Base-by-base conservation (phyloP, 2,797 vertebrate species). In the Amniataba percoides region DNA sequence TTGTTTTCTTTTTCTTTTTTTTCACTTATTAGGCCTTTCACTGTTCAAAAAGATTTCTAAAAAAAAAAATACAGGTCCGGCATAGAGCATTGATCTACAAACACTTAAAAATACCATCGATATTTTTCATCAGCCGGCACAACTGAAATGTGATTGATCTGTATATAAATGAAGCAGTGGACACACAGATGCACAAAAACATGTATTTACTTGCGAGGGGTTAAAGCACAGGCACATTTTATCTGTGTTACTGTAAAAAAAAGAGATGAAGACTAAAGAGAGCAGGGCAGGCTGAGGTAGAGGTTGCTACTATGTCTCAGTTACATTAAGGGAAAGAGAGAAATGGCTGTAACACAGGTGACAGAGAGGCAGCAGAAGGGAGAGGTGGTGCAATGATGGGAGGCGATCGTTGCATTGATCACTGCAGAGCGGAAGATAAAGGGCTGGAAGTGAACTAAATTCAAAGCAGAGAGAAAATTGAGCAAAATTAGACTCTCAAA, bases 391-490 rank as follows among this genome's bases (percentile, higher is more conserved):
- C 2, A 39, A 25, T 5, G 27, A 64, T 39, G 60, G 1, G 5
- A 80, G 52, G n/a, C 12, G 8, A 18, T 55, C 4, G 8, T 4
- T 14, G 13, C 8, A 19, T n/a, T 18, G 39, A 36, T 36, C 34
- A 36, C 34, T 36, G 34, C 8, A 36, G 34, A 7, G 34, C 4
- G 8, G 34, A 36, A 36, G 34, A 36, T 36, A 36, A 7, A 36
- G 34, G 34, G 34, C 39, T 59, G 16, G n/a, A 25, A 16, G 14
- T 34, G 16, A 39, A 68, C 15, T 18, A 31, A 65, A 64, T 65
- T 49, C 43, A 63, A 5, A 74, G 15, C 25, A 49, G 40, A 45
- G 23, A 66, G 45, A 74, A 81, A 81, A 70, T 5, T 3, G 55
- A n/a, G 18, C 7, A 23, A 25, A 74, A 70, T 56, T 18, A 27